A percentile compares a stretch with the other conserved stretches of the same genome.
phyloP scores from a whole-genome alignment of 1,140 invertebrate genomes.

The Protaetia brevitarsis region DNA sequence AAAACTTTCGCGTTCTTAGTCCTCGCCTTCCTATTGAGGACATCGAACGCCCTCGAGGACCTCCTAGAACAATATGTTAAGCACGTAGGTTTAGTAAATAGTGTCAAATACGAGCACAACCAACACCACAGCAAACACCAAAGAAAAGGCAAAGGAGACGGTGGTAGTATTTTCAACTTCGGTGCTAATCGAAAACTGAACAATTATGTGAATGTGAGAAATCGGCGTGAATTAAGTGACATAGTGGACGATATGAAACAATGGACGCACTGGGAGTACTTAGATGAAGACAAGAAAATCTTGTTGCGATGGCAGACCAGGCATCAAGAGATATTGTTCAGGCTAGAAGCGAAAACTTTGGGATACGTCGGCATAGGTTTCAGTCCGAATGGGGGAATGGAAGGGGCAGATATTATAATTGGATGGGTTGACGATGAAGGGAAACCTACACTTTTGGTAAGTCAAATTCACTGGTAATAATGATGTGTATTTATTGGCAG shows the following conservation, averaged over 20 bases:
- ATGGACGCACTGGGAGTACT: conserved; percentile 54
- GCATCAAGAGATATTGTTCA: conserved; percentile 60
- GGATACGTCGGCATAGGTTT: conserved; percentile 77
- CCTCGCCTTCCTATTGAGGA: not conserved
- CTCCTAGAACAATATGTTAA: conserved; percentile 46
- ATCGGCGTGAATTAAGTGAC: not conserved
- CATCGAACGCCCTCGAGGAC: conserved; percentile 31
- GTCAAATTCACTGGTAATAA: conserved; percentile 40
- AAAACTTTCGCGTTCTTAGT: not conserved
- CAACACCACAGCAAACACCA: conserved; percentile 21
- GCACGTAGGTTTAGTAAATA: conserved; percentile 42
- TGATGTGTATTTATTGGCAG: too few species aligned
- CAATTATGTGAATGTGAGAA: not conserved
- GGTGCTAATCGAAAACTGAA: conserved; percentile 20
- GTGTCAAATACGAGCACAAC: not conserved
- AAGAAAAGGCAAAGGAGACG: not conserved
- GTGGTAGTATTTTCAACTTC: conserved; percentile 17
- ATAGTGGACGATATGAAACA: conserved; percentile 24
- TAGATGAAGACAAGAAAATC: conserved; percentile 56
- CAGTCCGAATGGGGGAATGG: conserved; percentile 66
- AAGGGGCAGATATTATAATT: conserved; percentile 74
- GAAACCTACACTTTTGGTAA: conserved; percentile 65
- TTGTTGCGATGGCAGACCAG: conserved; percentile 60
- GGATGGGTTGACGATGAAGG: conserved; percentile 77
- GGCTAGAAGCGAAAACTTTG: conserved; percentile 61